phyloP scores from a whole-genome alignment of 2,888 invertebrate genomes.

The Apoda limacodes region DNA sequence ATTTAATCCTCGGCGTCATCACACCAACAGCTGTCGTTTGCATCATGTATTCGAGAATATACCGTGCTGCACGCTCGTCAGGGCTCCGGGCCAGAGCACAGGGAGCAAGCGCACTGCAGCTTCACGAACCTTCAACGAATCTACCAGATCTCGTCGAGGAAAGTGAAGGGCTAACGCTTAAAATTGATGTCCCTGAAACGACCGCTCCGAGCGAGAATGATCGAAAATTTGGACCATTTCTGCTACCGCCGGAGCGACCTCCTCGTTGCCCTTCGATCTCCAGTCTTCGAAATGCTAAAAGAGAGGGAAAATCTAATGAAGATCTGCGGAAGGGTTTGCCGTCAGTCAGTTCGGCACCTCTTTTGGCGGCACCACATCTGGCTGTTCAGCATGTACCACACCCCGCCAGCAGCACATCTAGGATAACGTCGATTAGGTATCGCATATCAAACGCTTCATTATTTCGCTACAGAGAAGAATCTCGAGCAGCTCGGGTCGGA shows the following conservation, averaged over 20 bases:
- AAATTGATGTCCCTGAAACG: constrained; percentile 47
- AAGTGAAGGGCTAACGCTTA: constrained; percentile 54
- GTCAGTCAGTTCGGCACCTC: constrained; percentile 65
- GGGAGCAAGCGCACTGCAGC: constrained; percentile 62
- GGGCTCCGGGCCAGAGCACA: constrained; percentile 60
- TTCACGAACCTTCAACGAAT: constrained; percentile 53
- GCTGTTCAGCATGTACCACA: constrained; percentile 47
- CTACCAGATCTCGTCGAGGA: constrained; percentile 53
- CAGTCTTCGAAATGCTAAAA: constrained; percentile 50
- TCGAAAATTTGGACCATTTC: constrained; percentile 54
- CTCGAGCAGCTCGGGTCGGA: constrained; percentile 85
- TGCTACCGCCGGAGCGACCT: constrained; percentile 54
- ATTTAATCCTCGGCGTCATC: constrained; percentile 45
- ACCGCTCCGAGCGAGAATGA: constrained; percentile 31
- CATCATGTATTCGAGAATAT: constrained; percentile 80
- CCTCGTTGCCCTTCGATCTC: constrained; percentile 58
- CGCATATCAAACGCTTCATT: constrained; percentile 87
- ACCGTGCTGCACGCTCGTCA: constrained; percentile 80
- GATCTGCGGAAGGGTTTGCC: constrained; percentile 51
- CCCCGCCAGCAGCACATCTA: constrained; percentile 60
- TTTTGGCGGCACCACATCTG: constrained; percentile 49
- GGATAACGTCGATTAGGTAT: constrained; percentile 80
- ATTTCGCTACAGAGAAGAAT: constrained; percentile 89
- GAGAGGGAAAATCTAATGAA: constrained; percentile 50
- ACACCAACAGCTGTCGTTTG: constrained; percentile 73